A percentile compares a stretch with the other conserved stretches of the same genome.
Conservation (phyloP, 2,888 invertebrate genomes). For the Allygus modestus region DNA sequence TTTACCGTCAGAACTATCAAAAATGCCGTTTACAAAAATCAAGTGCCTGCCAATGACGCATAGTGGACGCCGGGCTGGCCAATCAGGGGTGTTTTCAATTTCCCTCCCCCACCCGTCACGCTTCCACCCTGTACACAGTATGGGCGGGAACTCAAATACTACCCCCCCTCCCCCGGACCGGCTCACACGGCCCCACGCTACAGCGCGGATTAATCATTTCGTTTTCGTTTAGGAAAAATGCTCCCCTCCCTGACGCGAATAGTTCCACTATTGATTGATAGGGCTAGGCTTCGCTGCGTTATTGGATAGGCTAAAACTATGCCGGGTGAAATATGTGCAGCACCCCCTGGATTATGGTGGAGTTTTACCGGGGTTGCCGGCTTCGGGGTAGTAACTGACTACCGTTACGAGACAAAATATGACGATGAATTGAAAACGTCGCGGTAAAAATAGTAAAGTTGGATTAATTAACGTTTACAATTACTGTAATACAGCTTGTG, state of each 20-base stretch:
- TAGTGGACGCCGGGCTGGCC: conserved; percentile 56
- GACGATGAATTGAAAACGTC: no score
- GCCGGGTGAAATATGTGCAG: conserved; percentile 45
- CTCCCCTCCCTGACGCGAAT: conserved; percentile 64
- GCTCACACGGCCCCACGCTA: conserved; percentile 60
- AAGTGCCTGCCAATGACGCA: conserved; percentile 57
- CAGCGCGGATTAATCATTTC: conserved; percentile 64
- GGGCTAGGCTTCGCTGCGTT: conserved; percentile 60
- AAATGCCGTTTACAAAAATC: conserved; percentile 53
- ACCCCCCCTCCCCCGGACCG: conserved; percentile 45
- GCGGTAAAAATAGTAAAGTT: no score
- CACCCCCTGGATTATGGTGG: conserved; percentile 9
- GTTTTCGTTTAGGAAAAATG: conserved; percentile 64
- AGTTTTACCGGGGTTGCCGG: not conserved
- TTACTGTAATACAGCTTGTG: no score
- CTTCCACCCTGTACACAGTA: conserved; percentile 52
- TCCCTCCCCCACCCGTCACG: conserved; percentile 32
- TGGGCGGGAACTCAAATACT: conserved; percentile 62
- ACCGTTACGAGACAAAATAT: no score
- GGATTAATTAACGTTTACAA: no score
- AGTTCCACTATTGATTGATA: conserved; percentile 69
- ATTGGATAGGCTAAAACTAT: conserved; percentile 61
- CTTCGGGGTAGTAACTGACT: not conserved
- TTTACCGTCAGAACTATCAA: conserved; percentile 61
- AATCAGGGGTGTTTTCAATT: conserved; percentile 60